Conservation (phyloP, 2,113 vertebrate species). For the Hemiscyllium ocellatum region DNA sequence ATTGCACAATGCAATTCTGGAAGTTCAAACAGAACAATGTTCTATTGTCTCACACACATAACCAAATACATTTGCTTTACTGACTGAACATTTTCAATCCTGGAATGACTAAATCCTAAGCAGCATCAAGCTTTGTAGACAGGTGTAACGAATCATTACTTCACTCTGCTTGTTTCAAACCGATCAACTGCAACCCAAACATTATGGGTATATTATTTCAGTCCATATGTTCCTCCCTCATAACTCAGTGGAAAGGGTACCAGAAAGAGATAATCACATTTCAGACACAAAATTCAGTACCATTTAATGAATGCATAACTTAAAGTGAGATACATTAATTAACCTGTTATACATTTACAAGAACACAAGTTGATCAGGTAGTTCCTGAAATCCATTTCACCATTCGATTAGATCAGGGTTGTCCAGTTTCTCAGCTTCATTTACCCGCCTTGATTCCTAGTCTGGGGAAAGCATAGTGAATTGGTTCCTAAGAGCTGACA, state of each 20-base stretch:
- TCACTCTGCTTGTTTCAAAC: not conserved
- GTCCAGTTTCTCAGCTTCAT: not conserved
- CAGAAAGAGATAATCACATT: not conserved
- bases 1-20: not conserved
- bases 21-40: not conserved
- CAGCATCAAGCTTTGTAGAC: not conserved
- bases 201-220: not conserved
- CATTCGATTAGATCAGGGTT: not conserved
- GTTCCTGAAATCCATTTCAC: not conserved
- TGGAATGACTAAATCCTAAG: not conserved
- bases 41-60: too few species aligned
- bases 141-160: not conserved
- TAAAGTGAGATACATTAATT: not conserved
- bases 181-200: not conserved
- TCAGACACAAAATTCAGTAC: not conserved
- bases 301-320: not conserved
- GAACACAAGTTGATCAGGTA: not conserved
- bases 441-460: not conserved
- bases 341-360: not conserved
- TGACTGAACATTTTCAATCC: not conserved
- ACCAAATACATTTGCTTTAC: not conserved
- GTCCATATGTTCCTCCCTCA: not conserved
- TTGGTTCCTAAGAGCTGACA: not conserved
- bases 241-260: not conserved
- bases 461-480: not conserved